Evolutionary conservation across 2,888 invertebrate species (phyloP).

Genomic region (Napeogenes inachia): DNA sequence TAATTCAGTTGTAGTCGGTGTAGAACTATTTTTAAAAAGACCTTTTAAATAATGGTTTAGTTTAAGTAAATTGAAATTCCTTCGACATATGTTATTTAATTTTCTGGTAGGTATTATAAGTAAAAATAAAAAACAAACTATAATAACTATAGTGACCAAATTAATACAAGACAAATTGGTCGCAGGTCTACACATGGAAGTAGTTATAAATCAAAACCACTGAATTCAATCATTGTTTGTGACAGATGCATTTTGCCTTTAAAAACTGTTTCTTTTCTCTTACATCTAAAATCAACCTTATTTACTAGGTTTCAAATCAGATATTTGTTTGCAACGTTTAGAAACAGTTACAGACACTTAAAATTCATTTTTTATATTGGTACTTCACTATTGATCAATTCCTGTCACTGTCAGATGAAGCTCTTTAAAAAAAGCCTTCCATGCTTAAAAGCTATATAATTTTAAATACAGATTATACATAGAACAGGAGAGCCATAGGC

Average conservation of each 20-base stretch:
- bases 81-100: too few species aligned
- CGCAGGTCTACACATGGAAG: conserved; percentile 27
- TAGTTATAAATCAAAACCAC: conserved; percentile 38
- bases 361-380: not conserved
- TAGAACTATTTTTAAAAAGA: too few species aligned
- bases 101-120: too few species aligned
- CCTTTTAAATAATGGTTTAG: too few species aligned
- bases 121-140: not conserved
- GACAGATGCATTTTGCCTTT: conserved; percentile 35
- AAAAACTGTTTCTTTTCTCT: conserved; percentile 13
- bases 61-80: too few species aligned
- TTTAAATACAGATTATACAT: too few species aligned
- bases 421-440: too few species aligned
- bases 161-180: not conserved
- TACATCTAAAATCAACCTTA: conserved; percentile 29
- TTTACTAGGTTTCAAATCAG: conserved; percentile 3
- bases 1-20: too few species aligned
- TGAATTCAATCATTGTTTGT: conserved; percentile 38
- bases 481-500: too few species aligned
- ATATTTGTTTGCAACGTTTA: conserved; percentile 21
- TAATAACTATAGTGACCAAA: not conserved
- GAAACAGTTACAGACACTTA: conserved; percentile 7
- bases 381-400: conserved; percentile 2
- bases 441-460: too few species aligned
- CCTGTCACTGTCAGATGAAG: too few species aligned